Base-by-base conservation (phyloP, 2,797 vertebrate species). In the Cetoscarus ocellatus region DNA sequence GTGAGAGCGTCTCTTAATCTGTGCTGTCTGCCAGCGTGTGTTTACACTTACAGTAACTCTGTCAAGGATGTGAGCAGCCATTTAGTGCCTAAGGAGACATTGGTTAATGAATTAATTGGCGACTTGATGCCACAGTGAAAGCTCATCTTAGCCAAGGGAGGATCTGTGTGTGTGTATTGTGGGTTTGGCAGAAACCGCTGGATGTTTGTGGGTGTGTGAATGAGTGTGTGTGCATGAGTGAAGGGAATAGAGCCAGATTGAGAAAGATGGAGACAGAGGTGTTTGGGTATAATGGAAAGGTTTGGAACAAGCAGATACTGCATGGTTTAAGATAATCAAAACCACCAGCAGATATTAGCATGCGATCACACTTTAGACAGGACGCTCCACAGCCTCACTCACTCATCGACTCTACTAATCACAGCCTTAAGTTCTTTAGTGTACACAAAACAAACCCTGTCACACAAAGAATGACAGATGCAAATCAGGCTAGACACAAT, bases 31-130 rank as follows among this genome's bases (percentile, higher is more conserved):
- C 80, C 84, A 68, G 67, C 19, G 52, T 34, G 67, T 86, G 82
- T 90, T 86, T 87, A 83, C 38, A 55, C 80, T 81, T 69, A 82
- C 82, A 78, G 68, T 80, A 70, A 75, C 77, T 76, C 70, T 72
- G 75, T 77, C 70, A 67, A 67, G 68, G 59, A 80, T 65, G 74
- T 63, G 78, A 86, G 80, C 73, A 77, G 70, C 65, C 70, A 72
- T 76, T 83, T 72, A 77, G 71, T 11, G 74, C 86, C 85, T 9
- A 43, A 56, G 80, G 86, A 78, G 59, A 79, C 77, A n/a, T 82
- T 82, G 84, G 79, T 83, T 91, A 90, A 90, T 90, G 62, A 91
- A 90, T 90, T 86, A 88, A 93, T 85, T 88, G 86, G 67, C 61
- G 85, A 77, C 77, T 86, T 84, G 82, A 85, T 86, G 82, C 76